These are phyloP conservation scores for Ctenochaetus hawaiiensis DNA, from an alignment of 2,797 vertebrate species.

Conservation along the genomic window DNA sequence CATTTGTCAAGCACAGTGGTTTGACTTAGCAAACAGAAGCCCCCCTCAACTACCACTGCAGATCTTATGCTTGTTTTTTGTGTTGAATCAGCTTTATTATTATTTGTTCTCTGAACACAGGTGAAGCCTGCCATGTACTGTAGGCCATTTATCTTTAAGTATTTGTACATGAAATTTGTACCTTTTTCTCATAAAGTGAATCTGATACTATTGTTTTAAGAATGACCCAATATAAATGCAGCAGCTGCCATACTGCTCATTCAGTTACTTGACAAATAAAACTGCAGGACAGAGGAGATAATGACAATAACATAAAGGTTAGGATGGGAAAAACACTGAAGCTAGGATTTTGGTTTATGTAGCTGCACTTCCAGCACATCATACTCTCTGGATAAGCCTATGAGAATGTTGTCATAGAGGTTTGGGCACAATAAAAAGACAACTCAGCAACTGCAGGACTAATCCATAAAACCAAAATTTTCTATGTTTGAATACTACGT, in stretches of 20 bases:
- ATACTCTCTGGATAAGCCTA: neutral
- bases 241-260: neutral
- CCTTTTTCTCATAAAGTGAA: neutral
- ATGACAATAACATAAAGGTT: neutral
- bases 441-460: too few relatives aligned
- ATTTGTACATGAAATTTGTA: neutral
- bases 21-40: neutral
- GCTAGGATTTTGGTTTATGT: neutral
- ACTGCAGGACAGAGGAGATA: neutral
- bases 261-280: conserved; percentile 1
- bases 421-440: neutral
- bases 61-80: neutral
- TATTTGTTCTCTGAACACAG: neutral
- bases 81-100: neutral
- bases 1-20: conserved; percentile 5
- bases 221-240: neutral
- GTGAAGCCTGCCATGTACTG: neutral
- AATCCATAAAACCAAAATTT: neutral
- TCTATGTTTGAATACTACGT: neutral
- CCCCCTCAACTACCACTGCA: neutral
- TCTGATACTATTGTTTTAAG: neutral
- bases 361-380: neutral
- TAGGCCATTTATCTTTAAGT: neutral
- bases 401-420: neutral
- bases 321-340: neutral